Percentiles rank a stretch among this genome's conserved stretches.
These are phyloP conservation scores for Thymelicus lineola DNA, from an alignment of 2,888 invertebrate genomes.

Conservation along the genomic window DNA sequence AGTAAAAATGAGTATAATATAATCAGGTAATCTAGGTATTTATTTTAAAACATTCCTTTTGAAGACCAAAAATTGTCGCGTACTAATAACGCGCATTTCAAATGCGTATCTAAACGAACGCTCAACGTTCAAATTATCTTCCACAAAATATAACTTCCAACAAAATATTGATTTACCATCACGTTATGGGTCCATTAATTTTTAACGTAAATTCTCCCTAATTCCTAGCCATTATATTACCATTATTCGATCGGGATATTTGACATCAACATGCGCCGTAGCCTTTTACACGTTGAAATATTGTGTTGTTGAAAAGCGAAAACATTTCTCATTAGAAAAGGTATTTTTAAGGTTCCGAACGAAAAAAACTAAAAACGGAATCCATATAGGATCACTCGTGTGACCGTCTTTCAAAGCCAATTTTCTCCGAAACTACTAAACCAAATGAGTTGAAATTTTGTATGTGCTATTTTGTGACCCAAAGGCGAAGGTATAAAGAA, in stretches of 20 bases:
- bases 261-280: constrained; percentile 60
- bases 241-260: constrained; percentile 55
- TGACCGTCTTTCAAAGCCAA: too few species aligned
- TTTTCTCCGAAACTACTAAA: too few species aligned
- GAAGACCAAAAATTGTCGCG: background rate
- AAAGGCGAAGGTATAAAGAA: too few species aligned
- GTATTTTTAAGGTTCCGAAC: too few species aligned
- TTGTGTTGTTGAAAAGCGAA: constrained; percentile 36
- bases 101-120: background rate
- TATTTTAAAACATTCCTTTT: too few species aligned
- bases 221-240: constrained; percentile 70
- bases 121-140: background rate
- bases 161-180: constrained; percentile 74
- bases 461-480: too few species aligned
- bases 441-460: too few species aligned
- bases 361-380: too few species aligned
- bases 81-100: background rate
- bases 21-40: too few species aligned
- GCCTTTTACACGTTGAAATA: constrained; percentile 44
- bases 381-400: too few species aligned
- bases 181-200: constrained; percentile 69
- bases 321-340: too few species aligned
- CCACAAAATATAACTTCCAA: background rate
- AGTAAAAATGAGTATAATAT: too few species aligned
- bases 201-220: constrained; percentile 71